Percentiles rank a stretch among this genome's conserved stretches.
These are phyloP conservation scores for Allygus modestus DNA, from an alignment of 2,888 invertebrate species.

Conservation along the genomic window DNA sequence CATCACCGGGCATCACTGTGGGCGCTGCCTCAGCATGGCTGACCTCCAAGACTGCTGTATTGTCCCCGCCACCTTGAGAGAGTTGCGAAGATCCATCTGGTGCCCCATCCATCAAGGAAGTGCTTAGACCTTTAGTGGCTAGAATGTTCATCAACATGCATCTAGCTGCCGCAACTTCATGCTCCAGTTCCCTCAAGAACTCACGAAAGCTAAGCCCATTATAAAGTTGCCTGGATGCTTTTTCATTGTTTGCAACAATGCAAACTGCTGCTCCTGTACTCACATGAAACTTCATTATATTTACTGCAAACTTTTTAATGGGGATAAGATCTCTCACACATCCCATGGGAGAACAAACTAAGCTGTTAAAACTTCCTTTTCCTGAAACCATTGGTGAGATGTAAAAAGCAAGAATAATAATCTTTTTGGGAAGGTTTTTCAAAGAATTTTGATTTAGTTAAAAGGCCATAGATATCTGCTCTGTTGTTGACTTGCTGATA, in stretches of 20 bases:
- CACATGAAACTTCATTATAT: background rate
- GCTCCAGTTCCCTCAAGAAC: background rate
- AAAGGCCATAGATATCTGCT: background rate
- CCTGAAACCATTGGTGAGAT: background rate
- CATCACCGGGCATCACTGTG: too few relatives aligned
- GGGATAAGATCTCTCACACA: background rate
- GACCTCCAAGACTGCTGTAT: too few relatives aligned
- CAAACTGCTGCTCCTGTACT: background rate
- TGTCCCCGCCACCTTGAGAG: too few relatives aligned
- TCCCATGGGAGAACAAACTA: constrained; percentile 18
- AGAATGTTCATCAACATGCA: background rate
- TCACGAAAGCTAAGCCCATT: background rate
- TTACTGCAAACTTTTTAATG: background rate
- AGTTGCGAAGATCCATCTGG: too few relatives aligned
- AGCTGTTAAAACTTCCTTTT: background rate
- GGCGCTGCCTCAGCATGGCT: too few relatives aligned
- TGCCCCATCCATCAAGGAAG: too few relatives aligned
- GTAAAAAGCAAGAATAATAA: background rate
- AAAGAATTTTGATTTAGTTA: background rate
- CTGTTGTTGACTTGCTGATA: background rate
- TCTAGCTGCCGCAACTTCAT: background rate
- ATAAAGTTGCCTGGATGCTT: background rate
- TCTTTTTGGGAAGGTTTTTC: background rate
- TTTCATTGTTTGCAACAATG: background rate
- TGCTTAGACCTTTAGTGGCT: too few relatives aligned